These are phyloP conservation scores for Meloe dianella DNA, from an alignment of 2,888 invertebrate genomes.

Conservation along the genomic window DNA sequence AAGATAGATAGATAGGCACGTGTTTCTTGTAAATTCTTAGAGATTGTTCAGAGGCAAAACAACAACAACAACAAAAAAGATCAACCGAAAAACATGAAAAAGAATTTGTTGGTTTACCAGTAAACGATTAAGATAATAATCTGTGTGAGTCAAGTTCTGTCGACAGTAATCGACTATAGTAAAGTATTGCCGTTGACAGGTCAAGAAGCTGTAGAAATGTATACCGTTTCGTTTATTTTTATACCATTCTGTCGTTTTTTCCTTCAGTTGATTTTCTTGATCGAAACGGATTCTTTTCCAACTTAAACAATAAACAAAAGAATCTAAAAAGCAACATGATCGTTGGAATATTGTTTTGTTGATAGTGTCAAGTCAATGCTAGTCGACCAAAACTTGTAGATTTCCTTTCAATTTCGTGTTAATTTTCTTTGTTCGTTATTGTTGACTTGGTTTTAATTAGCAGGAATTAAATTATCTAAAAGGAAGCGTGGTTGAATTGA, in stretches of 20 bases:
- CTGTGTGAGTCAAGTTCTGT: not conserved
- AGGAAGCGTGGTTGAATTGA: conserved; percentile 3
- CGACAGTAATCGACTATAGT: not conserved
- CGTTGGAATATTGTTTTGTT: not conserved
- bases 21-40: no score
- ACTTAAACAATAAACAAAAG: no score
- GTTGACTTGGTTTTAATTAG: not conserved
- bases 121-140: conserved; percentile 1
- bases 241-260: no score
- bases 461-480: not conserved
- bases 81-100: not conserved
- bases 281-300: no score
- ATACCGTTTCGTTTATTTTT: no score
- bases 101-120: conserved; percentile 1
- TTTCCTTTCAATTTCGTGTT: conserved; percentile 2
- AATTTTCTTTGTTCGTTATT: conserved; percentile 4
- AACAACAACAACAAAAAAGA: no score
- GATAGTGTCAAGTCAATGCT: not conserved
- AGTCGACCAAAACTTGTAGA: not conserved
- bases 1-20: no score
- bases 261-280: no score
- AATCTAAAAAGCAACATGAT: no score
- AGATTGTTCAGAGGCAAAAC: not conserved
- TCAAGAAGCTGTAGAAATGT: not conserved
- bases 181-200: not conserved